Evolutionary conservation across 2,113 vertebrate genomes (phyloP), one percentile per base, ranked within the genome.

Genomic region (Desmodus rotundus): DNA sequence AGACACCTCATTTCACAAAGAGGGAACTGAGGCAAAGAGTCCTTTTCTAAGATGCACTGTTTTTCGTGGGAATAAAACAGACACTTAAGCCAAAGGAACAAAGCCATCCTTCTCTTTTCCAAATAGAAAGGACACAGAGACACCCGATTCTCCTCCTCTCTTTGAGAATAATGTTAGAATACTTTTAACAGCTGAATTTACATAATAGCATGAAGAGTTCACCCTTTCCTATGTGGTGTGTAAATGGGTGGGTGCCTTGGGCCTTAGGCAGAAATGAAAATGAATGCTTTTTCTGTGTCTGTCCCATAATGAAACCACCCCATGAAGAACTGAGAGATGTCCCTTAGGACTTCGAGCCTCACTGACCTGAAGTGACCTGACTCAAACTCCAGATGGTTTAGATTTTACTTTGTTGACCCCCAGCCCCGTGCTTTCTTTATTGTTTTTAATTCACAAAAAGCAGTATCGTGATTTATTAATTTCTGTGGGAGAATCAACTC

Each of bases 391-490:
- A 87, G 13, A 84, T 63, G 73, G 70, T 47, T 89, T 91, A 38
- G 63, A 84, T 95, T 94, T 97, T 36, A 78, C 65, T 94, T 81
- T 20, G 26, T 74, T 77, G 78, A 92, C 43, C 76, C 15, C 12
- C 13, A 90, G 47, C 7, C 61, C 76, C 38, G 26, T 76, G 58
- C 87, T 92, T 89, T 56, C 77, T 89, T 89, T 63, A 6, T 26
- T 65, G 83, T 38, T 41, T 93, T 76, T 89, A 83, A 95, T 83
- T 94, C 52, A 47, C 67, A 83, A 70, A 74, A 77, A 73, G 81
- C 50, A 61, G 58, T 22, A n/a, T 86, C 58, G 28, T 97, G 68
- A 73, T 81, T 87, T 93, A 95, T 95, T 95, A 92, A 90, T 95
- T 89, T 92, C 43, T 82, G 28, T 70, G n/a, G 33, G 93, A 67